Conservation (phyloP, 1,140 invertebrate species). For the Lepidurus arcticus region DNA sequence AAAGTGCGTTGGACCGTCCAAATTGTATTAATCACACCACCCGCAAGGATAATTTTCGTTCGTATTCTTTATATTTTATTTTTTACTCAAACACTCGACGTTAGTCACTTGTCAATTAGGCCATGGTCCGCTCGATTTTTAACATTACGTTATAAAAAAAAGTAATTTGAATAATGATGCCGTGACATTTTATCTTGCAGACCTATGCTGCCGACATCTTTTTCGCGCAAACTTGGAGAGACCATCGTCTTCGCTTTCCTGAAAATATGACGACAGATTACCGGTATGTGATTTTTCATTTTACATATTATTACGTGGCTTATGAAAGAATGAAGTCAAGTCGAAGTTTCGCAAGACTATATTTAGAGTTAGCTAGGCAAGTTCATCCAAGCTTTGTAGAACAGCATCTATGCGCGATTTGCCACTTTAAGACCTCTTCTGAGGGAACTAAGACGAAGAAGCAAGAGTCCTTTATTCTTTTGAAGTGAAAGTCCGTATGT, state of each 20-base stretch:
- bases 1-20: no score
- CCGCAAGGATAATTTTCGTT: not conserved
- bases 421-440: conserved; percentile 3
- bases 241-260: conserved; percentile 64
- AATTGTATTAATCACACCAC: no score
- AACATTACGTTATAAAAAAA: no score
- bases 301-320: not conserved
- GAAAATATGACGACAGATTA: conserved; percentile 90
- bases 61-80: not conserved
- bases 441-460: not conserved
- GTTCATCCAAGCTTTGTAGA: not conserved
- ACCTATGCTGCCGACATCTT: conserved; percentile 47
- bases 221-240: conserved; percentile 46
- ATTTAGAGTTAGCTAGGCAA: not conserved
- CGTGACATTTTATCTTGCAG: conserved; percentile 36
- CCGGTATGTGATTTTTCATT: conserved; percentile 47
- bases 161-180: no score
- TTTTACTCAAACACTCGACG: no score
- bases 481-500: not conserved
- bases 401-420: not conserved
- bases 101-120: no score
- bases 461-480: not conserved
- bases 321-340: not conserved
- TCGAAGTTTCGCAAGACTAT: not conserved
- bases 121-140: no score